Conservation (phyloP, 2,888 invertebrate genomes). For the Coecobrya sp. region DNA sequence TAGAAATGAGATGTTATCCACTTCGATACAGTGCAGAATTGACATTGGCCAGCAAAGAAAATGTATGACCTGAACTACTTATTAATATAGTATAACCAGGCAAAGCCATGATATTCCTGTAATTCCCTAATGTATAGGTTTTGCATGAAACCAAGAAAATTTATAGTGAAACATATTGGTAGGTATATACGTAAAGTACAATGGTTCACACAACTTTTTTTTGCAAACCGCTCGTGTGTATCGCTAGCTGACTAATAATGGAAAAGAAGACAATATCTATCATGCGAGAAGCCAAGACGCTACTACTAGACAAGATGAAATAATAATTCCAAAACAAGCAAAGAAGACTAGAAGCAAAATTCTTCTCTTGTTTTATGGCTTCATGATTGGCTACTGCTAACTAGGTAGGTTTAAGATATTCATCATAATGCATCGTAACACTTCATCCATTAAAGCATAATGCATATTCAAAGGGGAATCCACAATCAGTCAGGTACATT, state of each 20-base stretch:
- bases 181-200: not conserved
- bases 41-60: too few species aligned
- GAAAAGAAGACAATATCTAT: not conserved
- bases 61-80: too few species aligned
- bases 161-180: not conserved
- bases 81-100: too few species aligned
- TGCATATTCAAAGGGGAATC: not conserved
- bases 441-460: not conserved
- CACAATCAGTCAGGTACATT: not conserved
- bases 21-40: too few species aligned
- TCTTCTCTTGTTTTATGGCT: not conserved
- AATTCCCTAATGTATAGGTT: too few species aligned
- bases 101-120: too few species aligned
- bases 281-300: not conserved
- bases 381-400: not conserved
- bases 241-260: constrained; percentile 34
- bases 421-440: constrained; percentile 1
- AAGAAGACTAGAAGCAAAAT: not conserved
- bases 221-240: constrained; percentile 57
- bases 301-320: not conserved
- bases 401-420: not conserved
- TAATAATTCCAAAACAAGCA: not conserved
- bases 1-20: not conserved
- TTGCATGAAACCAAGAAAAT: not conserved
- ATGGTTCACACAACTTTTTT: constrained; percentile 19